phyloP scores from a whole-genome alignment of 2,113 vertebrate genomes.

The Oplegnathus fasciatus region DNA sequence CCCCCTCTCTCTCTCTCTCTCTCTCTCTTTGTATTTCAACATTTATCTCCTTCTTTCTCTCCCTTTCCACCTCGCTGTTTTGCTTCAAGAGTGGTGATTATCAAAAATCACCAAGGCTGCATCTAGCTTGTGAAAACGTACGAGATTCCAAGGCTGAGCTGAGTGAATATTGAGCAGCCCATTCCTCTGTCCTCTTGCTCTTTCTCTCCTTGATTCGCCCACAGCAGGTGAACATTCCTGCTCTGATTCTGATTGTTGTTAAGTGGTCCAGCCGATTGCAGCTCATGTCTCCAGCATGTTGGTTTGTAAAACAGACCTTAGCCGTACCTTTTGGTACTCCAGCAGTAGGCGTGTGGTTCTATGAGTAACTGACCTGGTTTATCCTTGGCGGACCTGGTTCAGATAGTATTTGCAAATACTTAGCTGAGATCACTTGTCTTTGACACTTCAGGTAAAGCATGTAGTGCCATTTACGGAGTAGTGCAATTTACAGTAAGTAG shows the following conservation, averaged over 20 bases:
- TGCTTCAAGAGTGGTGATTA: constrained; percentile 65
- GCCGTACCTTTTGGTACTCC: constrained; percentile 5
- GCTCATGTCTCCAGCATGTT: constrained; percentile 45
- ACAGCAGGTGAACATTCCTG: constrained; percentile 66
- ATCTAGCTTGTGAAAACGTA: constrained; percentile 46
- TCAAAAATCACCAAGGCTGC: constrained; percentile 62
- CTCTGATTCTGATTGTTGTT: constrained; percentile 66
- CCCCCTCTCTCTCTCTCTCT: neutral
- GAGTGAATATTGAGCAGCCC: constrained; percentile 60
- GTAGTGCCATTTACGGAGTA: constrained; percentile 4
- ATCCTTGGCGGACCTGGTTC: constrained; percentile 41
- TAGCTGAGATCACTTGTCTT: constrained; percentile 4
- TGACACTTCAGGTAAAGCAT: constrained; percentile 11
- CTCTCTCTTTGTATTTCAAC: constrained; percentile 58
- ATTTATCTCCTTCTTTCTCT: constrained; percentile 56
- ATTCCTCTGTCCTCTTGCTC: constrained; percentile 34
- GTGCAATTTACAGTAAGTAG: constrained; percentile 23
- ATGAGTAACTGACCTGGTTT: constrained; percentile 42
- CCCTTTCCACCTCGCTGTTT: constrained; percentile 52
- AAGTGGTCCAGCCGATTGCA: constrained; percentile 37
- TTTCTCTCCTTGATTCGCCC: constrained; percentile 59
- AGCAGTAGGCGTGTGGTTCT: constrained; percentile 17
- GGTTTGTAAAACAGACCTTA: constrained; percentile 37
- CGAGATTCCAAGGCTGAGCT: constrained; percentile 56
- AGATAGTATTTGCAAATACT: constrained; percentile 45